Base-by-base conservation (phyloP, 2,797 vertebrate genomes). In the Macrochelys suwanniensis region DNA sequence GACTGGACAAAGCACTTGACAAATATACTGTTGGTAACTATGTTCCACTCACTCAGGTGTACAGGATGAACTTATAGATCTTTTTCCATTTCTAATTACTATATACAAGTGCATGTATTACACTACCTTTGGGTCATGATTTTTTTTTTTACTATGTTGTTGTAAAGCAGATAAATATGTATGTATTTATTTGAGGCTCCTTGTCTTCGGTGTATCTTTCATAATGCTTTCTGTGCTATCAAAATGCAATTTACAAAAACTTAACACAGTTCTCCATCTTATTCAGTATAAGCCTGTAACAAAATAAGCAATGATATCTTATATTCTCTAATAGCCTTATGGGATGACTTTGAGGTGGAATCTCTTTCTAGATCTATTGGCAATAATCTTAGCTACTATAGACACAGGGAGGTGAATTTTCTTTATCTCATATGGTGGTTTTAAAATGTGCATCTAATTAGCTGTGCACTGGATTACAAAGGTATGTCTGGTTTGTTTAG, bases 241-340 rank as follows among this genome's bases (percentile, higher is more conserved):
- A 84, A 93, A 94, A 90, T 71, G 4, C 50, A 91, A 61, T 85
- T 84, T 82, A 83, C 37, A 78, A 61, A 54, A 71, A 7, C 2
- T 33, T 84, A 33, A 7, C 76, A 31, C 2, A 23, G 12, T 50
- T 85, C 49, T 77, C 8, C 26, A 37, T 80, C 21, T 54, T 82
- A 45, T 51, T 76, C 26, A 0, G 49, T 78, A 8, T 17, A 56
- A n/a, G 71, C 8, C 23, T 92, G 42, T 79, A 53, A 49, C 45
- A 91, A 89, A 95, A 53, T 17, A 94, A 94, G 71, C 21, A 33
- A 23, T 74, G 37, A 13, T 81, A 79, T 28, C 19, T 79, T 93
- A 37, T n/a, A 49, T 87, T 42, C 54, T 87, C 47, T 61, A 59
- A 53, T 42, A 25, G 11, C 12, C 87, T 31, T 87, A 78, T 45